phyloP scores from a whole-genome alignment of 92 coral and sea anemone species.

The Umimayanthus kanabou region DNA sequence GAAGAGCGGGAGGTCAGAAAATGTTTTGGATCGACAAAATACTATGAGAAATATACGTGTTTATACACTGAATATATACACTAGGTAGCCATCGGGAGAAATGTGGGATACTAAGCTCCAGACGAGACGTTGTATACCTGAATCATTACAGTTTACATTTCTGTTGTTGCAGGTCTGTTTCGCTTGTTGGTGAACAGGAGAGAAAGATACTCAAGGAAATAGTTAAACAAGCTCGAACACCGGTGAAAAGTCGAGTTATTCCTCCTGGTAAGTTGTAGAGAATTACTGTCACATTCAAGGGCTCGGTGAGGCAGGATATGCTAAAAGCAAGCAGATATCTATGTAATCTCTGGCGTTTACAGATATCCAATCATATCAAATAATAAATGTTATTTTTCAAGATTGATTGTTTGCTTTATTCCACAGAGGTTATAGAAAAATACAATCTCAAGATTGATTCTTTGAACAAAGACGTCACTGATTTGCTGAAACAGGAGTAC shows the following conservation, averaged over 20 bases:
- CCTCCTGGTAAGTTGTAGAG: slow-evolving; percentile 53
- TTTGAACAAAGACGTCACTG: slow-evolving; percentile 76
- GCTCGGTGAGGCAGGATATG: background rate
- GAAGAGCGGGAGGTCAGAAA: slow-evolving; percentile 86
- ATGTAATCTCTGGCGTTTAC: no score
- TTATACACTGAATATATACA: background rate
- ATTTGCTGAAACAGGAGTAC: slow-evolving; percentile 82
- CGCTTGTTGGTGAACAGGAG: slow-evolving; percentile 93
- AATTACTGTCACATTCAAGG: no score
- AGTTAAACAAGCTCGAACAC: slow-evolving; percentile 82
- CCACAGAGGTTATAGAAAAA: slow-evolving; percentile 84
- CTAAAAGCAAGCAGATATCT: background rate
- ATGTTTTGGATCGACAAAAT: background rate
- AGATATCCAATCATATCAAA: background rate
- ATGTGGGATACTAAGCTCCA: no score
- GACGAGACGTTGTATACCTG: no score
- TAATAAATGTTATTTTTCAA: background rate
- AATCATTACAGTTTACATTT: background rate
- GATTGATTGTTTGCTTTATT: background rate
- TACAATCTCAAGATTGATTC: slow-evolving; percentile 67
- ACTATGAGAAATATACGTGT: background rate
- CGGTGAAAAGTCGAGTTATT: slow-evolving; percentile 90
- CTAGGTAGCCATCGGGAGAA: no score
- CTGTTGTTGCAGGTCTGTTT: slow-evolving; percentile 73
- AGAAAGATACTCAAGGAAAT: slow-evolving; percentile 88